Base-by-base conservation (phyloP, 2,113 vertebrate species). In the Suricata suricatta region DNA sequence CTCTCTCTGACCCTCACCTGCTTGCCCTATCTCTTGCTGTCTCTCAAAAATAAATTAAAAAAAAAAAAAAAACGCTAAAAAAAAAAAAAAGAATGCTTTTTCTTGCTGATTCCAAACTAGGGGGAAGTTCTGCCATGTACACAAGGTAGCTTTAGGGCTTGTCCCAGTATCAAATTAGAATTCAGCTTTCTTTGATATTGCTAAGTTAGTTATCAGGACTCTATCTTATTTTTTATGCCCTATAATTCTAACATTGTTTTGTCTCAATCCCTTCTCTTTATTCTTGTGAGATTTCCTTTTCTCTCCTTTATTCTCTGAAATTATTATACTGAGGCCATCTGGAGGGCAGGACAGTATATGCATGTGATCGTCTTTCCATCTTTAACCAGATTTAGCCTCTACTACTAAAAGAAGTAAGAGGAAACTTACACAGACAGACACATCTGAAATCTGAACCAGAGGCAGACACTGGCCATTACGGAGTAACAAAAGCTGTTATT, bases 391-490 rank as follows among this genome's bases (percentile, higher is more conserved):
- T 21, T 63, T 5, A 69, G 16, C 35, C 2, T 80, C 31, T 3
- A 16, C 9, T 64, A 41, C 54, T n/a, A n/a, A 74, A n/a, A n/a
- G n/a, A n/a, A n/a, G n/a, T n/a, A n/a, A 64, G 13, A 93, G 21
- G 50, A 81, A 85, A 96, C 15, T 71, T 84, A 47, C 5, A 81
- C 1, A n/a, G n/a, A 33, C 77, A 57, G 69, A 44, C 44, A 41
- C 38, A 35, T 84, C 44, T 64, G 90, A 64, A 90, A 94, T 80
- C 3, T 44, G 69, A 95, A 52, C 15, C 0, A 12, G 83, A 66
- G 29, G 52, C 29, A 14, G 52, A 12, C 1, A 10, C 0, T 3
- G 35, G 50, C 41, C 16, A 1, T 0, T 0, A 15, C 2, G 9
- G 21, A 52, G 12, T 17, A 74, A 3, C 31, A 8, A 7, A 2